These are phyloP conservation scores for Corbicula japonica DNA, from an alignment of 2,888 invertebrate genomes.

Conservation along the genomic window DNA sequence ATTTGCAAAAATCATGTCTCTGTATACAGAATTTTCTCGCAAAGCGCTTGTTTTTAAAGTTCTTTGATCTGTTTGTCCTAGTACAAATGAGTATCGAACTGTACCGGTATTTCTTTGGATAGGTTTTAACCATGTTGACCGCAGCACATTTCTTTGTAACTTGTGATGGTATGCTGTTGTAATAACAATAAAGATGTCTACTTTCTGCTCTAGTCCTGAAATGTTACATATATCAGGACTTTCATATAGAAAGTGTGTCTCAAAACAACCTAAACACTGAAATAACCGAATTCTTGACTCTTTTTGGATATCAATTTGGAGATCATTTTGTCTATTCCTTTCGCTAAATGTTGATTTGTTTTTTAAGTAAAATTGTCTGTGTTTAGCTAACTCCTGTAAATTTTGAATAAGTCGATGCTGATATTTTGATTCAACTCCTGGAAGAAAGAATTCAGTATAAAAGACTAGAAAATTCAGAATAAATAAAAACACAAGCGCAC, in stretches of 20 bases:
- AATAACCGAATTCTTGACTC: too few species aligned
- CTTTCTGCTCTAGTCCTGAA: neutral
- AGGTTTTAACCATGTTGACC: neutral
- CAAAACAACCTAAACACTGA: too few species aligned
- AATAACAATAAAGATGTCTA: slow-evolving; percentile 14
- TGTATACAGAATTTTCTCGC: neutral
- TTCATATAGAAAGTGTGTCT: neutral
- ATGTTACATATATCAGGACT: slow-evolving; percentile 12
- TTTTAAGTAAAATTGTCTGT: too few species aligned
- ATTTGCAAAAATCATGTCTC: slow-evolving; percentile 6
- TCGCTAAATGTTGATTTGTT: too few species aligned
- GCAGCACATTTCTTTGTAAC: slow-evolving; percentile 2
- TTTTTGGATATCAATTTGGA: too few species aligned
- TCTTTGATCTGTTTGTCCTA: neutral
- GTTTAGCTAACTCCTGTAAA: too few species aligned
- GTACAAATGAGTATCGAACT: slow-evolving; percentile 1
- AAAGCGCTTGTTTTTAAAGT: neutral
- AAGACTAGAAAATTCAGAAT: too few species aligned
- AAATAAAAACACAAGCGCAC: too few species aligned
- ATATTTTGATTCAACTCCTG: too few species aligned
- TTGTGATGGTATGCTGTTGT: neutral
- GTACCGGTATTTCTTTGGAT: neutral
- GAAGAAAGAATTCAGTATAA: too few species aligned
- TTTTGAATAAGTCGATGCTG: too few species aligned
- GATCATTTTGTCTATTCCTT: too few species aligned